Percentiles rank a stretch among this genome's conserved stretches.
Conservation (phyloP, 2,113 vertebrate genomes). For the Ursus arctos region DNA sequence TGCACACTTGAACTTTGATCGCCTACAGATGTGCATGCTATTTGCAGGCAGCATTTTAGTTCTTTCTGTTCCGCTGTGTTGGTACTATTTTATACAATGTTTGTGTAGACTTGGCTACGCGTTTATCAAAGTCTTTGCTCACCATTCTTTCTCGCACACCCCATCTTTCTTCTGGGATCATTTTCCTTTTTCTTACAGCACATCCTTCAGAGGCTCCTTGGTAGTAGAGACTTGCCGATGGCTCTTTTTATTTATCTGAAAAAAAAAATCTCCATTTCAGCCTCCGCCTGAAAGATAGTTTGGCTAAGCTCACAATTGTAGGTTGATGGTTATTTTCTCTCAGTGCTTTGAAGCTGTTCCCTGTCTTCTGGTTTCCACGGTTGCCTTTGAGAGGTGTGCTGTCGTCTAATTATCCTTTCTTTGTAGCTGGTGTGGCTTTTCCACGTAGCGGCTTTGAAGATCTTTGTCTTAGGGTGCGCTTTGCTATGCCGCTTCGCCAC, state of each 20-base stretch:
- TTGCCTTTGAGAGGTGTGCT: neutral
- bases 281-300: neutral
- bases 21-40: neutral
- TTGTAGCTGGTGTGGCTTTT: neutral
- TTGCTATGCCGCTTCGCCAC: neutral
- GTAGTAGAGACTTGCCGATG: neutral
- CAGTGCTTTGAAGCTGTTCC: conserved; percentile 9
- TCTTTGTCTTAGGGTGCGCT: conserved; percentile 7
- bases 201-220: neutral
- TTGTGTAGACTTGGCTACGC: neutral
- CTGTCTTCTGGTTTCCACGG: neutral
- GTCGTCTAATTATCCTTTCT: neutral
- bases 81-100: neutral
- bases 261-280: neutral
- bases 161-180: neutral
- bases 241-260: conserved; percentile 1
- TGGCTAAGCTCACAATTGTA: conserved; percentile 21
- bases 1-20: neutral
- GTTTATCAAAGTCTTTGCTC: neutral
- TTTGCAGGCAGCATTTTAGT: neutral
- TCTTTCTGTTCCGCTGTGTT: neutral
- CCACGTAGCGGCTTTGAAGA: neutral
- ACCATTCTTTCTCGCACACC: neutral
- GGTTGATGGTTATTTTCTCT: conserved; percentile 3
- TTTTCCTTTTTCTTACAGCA: neutral